phyloP scores from a whole-genome alignment of 1,140 invertebrate genomes.

The Cherax destructor region DNA sequence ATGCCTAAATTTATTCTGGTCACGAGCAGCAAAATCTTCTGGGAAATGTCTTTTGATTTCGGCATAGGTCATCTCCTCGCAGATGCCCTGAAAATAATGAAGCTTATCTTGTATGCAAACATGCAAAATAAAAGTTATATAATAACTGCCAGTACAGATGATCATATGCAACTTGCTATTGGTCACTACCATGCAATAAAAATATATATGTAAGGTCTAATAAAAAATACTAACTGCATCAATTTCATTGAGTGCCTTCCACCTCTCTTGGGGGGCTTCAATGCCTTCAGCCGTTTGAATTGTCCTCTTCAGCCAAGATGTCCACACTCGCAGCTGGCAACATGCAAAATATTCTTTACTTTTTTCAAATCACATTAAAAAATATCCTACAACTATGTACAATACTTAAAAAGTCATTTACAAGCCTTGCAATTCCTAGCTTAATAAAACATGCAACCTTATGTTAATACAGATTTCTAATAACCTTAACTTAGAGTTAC shows the following conservation, averaged over 20 bases:
- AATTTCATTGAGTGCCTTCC: slow-evolving; percentile 99
- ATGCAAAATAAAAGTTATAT: not conserved
- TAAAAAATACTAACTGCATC: slow-evolving; percentile 89
- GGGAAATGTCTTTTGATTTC: slow-evolving; percentile 97
- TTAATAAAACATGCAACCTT: too few species aligned
- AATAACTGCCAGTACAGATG: not conserved
- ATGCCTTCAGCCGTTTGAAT: slow-evolving; percentile 95
- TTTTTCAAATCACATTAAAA: too few species aligned
- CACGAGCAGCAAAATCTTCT: slow-evolving; percentile 95
- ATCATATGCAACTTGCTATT: not conserved
- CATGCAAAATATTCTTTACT: not conserved
- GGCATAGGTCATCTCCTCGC: slow-evolving; percentile 99
- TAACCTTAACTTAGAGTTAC: too few species aligned
- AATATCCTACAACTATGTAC: too few species aligned
- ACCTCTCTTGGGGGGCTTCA: slow-evolving; percentile 94
- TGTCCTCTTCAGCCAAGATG: slow-evolving; percentile 95
- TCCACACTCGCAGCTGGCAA: slow-evolving; percentile 95
- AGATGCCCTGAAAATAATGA: slow-evolving; percentile 75
- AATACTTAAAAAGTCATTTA: too few species aligned
- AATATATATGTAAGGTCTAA: not conserved
- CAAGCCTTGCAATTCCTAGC: too few species aligned
- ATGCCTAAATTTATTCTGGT: slow-evolving; percentile 88
- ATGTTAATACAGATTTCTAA: too few species aligned
- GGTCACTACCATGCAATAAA: too few species aligned
- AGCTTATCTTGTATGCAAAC: too few species aligned